Conservation (phyloP, 2,888 invertebrate species). For the Atrina japonica region DNA sequence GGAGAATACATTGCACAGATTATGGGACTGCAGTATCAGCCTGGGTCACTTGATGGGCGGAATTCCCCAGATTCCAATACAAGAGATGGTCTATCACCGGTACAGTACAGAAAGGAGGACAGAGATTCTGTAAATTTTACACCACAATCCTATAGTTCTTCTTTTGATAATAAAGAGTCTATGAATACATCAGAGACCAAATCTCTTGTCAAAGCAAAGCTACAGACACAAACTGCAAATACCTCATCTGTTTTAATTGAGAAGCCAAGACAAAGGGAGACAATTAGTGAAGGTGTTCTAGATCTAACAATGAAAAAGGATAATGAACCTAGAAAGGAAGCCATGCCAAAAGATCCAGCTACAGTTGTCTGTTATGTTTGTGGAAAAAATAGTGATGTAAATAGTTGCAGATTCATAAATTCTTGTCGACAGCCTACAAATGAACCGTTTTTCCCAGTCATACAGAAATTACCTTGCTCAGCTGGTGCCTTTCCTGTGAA, state of each 20-base stretch:
- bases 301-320: constrained; percentile 68
- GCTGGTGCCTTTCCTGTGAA: constrained; percentile 93
- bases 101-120: constrained; percentile 16
- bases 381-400: constrained; percentile 89
- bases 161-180: no score
- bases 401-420: constrained; percentile 88
- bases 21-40: constrained; percentile 82
- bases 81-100: constrained; percentile 10
- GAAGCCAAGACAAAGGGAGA: background rate
- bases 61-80: constrained; percentile 43
- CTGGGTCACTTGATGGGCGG: constrained; percentile 52
- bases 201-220: constrained; percentile 18
- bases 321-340: constrained; percentile 16
- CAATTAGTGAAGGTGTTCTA: constrained; percentile 61
- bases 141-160: background rate
- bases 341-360: constrained; percentile 20
- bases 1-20: constrained; percentile 96
- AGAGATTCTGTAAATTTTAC: constrained; percentile 7
- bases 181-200: constrained; percentile 9
- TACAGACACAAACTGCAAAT: background rate
- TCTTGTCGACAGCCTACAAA: constrained; percentile 88
- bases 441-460: constrained; percentile 95
- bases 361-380: constrained; percentile 89
- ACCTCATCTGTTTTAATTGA: background rate
- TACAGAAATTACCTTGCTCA: constrained; percentile 89